phyloP scores from a whole-genome alignment of 2,113 vertebrate species.

The Eulacestoma nigropectus region DNA sequence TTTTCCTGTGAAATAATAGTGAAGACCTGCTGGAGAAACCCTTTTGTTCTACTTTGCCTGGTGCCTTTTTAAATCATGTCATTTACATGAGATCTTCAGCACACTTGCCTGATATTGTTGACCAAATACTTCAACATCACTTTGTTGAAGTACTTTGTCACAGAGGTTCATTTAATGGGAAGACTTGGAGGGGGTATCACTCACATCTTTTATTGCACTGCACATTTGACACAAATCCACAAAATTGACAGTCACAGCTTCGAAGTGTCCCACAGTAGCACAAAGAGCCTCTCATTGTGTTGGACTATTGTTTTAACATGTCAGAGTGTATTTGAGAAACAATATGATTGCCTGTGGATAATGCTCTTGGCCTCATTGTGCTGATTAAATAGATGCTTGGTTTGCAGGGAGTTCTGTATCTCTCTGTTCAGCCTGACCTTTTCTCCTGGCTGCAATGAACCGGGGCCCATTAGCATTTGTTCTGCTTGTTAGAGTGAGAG shows the following conservation, averaged over 20 bases:
- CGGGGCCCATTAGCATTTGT: not conserved
- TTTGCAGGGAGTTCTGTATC: not conserved
- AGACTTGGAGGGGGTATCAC: not conserved
- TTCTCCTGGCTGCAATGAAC: not conserved
- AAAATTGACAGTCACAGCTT: not conserved
- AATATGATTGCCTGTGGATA: slow-evolving; percentile 7
- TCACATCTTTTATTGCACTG: not conserved
- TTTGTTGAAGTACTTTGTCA: not conserved
- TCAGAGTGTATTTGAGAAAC: slow-evolving; percentile 36
- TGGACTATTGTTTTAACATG: slow-evolving; percentile 31
- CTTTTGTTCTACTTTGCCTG: not conserved
- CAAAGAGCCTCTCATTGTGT: not conserved
- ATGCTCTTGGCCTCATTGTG: slow-evolving; percentile 1
- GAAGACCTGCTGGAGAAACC: not conserved
- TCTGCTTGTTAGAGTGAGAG: not conserved
- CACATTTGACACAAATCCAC: slow-evolving; percentile 2
- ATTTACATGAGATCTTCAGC: not conserved
- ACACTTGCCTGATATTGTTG: not conserved
- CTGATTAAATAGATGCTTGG: slow-evolving; percentile 12
- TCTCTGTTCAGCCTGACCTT: slow-evolving; percentile 32
- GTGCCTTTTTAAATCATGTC: not conserved
- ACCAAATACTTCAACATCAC: not conserved
- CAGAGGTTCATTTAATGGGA: not conserved
- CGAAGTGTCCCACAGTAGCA: not conserved
- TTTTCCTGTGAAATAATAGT: not conserved